Evolutionary conservation across 2,797 vertebrate species (phyloP).

Genomic region (Arctocebus calabarensis): DNA sequence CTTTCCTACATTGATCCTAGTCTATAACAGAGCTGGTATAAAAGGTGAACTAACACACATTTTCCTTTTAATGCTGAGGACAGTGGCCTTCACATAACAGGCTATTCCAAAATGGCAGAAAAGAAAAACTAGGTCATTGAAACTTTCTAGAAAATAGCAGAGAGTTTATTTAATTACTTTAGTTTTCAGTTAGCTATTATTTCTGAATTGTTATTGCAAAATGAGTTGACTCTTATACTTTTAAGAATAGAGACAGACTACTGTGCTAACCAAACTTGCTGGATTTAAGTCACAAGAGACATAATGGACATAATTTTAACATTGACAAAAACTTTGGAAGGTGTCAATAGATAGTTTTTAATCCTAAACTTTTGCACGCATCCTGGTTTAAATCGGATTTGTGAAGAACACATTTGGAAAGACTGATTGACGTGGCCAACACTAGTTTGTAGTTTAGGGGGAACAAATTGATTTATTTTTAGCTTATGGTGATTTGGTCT

Average conservation of each 20-base stretch:
- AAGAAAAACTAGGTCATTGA: background rate
- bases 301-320: background rate
- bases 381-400: background rate
- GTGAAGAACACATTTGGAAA: background rate
- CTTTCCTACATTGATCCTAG: background rate
- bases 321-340: background rate
- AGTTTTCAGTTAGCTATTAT: background rate
- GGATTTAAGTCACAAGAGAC: conserved; percentile 72
- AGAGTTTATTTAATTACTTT: conserved; percentile 52
- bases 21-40: background rate
- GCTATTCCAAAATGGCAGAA: background rate
- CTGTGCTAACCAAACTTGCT: conserved; percentile 72
- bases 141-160: conserved; percentile 52
- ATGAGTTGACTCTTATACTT: conserved; percentile 62
- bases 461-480: background rate
- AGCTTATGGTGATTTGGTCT: background rate
- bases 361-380: background rate
- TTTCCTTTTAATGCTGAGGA: background rate
- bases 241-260: conserved; percentile 69
- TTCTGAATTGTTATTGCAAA: conserved; percentile 69
- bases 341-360: background rate
- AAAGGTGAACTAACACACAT: background rate
- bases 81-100: background rate
- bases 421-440: background rate
- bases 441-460: background rate